phyloP scores from a whole-genome alignment of 2,888 invertebrate species.

The Deilephila porcellus region DNA sequence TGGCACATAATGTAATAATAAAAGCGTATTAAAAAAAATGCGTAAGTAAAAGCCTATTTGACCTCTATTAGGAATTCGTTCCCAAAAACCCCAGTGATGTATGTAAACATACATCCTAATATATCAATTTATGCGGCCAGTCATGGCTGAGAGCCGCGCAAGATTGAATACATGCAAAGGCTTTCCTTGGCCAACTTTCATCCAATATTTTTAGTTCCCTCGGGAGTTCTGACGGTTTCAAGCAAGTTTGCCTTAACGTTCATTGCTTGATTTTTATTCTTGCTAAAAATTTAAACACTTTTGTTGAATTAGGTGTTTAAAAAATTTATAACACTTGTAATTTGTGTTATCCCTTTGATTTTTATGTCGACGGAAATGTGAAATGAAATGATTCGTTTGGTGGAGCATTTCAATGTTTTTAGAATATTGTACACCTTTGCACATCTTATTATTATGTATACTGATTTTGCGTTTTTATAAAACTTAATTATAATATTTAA shows the following conservation, averaged over 20 bases:
- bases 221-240: constrained; percentile 23
- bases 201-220: constrained; percentile 27
- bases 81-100: not conserved
- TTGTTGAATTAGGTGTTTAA: not conserved
- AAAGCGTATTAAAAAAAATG: no score
- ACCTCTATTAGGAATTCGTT: not conserved
- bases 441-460: no score
- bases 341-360: not conserved
- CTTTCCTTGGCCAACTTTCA: constrained; percentile 29
- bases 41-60: not conserved
- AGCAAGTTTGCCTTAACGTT: constrained; percentile 12
- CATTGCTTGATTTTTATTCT: constrained; percentile 9
- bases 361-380: not conserved
- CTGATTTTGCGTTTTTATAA: no score
- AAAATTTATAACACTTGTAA: not conserved
- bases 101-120: not conserved
- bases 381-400: no score
- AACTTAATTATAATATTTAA: no score
- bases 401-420: no score
- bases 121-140: constrained; percentile 16
- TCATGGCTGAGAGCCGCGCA: constrained; percentile 17
- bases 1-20: no score
- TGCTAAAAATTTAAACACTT: not conserved
- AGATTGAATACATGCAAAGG: constrained; percentile 31
- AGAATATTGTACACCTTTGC: no score